Percentiles rank a stretch among this genome's conserved stretches.
Conservation (phyloP, 2,113 vertebrate species). For the Sapayoa aenigma region DNA sequence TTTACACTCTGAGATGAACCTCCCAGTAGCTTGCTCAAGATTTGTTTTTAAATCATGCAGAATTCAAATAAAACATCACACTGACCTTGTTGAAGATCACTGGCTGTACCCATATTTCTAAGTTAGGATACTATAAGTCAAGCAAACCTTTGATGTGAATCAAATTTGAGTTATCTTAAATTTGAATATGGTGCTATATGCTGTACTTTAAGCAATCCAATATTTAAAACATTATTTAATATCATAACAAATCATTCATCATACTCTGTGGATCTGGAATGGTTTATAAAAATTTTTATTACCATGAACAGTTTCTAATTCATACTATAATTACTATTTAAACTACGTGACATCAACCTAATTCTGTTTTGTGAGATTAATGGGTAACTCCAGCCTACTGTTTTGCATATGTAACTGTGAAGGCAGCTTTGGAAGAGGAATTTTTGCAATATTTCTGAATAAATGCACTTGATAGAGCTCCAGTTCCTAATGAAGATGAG, state of each 20-base stretch:
- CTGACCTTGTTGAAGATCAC: not conserved
- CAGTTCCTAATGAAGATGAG: not conserved
- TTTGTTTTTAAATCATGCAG: not conserved
- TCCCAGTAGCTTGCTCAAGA: not conserved
- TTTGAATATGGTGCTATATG: not conserved
- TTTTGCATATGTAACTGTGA: not conserved
- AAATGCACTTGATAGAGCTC: not conserved
- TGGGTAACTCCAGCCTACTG: not conserved
- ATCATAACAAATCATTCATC: conserved; percentile 25
- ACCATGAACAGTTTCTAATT: not conserved
- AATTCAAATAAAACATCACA: not conserved
- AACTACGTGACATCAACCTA: not conserved
- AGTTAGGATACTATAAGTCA: not conserved
- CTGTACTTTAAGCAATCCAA: not conserved
- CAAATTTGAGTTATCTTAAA: not conserved
- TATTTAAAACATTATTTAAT: conserved; percentile 17
- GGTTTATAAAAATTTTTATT: conserved; percentile 43
- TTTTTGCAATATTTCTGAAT: not conserved
- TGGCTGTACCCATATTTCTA: not conserved
- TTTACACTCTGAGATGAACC: not conserved
- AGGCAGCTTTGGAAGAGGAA: conserved; percentile 4
- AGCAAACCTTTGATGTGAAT: not conserved
- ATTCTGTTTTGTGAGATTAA: conserved; percentile 28
- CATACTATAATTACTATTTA: conserved; percentile 14
- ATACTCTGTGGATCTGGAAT: not conserved